A percentile compares a stretch with the other conserved stretches of the same genome.
These are phyloP conservation scores for Ceratosolen solmsi DNA, from an alignment of 1,140 invertebrate species.

Conservation along the genomic window DNA sequence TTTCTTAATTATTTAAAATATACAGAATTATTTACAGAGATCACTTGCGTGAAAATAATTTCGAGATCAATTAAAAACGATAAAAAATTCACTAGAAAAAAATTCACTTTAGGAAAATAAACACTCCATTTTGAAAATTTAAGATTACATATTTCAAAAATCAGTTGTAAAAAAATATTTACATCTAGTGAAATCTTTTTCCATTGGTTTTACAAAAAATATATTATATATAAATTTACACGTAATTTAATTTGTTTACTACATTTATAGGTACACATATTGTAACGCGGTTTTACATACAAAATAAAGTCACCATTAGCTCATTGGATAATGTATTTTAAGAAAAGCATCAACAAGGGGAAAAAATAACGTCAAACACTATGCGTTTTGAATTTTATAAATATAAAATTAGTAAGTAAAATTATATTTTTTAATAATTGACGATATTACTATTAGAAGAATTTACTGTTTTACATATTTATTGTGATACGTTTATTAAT, in stretches of 20 bases:
- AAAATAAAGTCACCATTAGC: background rate
- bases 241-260: background rate
- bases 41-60: too few species aligned
- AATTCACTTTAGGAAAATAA: conserved; percentile 16
- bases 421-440: too few species aligned
- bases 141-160: background rate
- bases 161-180: background rate
- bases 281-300: background rate
- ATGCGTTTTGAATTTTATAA: too few species aligned
- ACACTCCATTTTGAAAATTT: background rate
- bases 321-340: background rate
- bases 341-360: too few species aligned
- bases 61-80: conserved; percentile 5
- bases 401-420: too few species aligned
- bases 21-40: too few species aligned
- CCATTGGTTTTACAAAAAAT: background rate
- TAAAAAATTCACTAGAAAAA: conserved; percentile 5
- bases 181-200: background rate
- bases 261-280: conserved; percentile 14
- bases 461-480: too few species aligned
- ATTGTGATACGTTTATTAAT: too few species aligned
- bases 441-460: too few species aligned
- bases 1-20: conserved; percentile 4
- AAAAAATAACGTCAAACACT: too few species aligned
- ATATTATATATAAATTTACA: background rate